Conservation (phyloP, 2,797 vertebrate species). For the Prionace glauca region DNA sequence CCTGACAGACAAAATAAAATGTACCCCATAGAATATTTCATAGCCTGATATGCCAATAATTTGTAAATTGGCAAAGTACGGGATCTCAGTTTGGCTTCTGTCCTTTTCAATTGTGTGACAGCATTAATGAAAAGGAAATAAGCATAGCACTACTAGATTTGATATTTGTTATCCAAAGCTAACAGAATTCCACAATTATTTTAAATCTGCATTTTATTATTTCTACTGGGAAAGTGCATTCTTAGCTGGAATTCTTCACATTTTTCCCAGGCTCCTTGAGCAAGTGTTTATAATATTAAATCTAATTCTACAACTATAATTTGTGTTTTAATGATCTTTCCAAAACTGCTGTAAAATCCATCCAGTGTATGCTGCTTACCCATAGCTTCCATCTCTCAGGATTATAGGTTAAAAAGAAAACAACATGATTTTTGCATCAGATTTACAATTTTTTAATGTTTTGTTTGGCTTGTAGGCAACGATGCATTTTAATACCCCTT, state of each 20-base stretch:
- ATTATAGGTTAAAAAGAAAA: background rate
- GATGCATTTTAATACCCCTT: background rate
- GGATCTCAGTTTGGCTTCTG: background rate
- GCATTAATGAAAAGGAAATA: background rate
- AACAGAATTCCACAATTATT: background rate
- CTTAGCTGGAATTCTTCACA: slow-evolving; percentile 61
- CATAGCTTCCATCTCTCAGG: background rate
- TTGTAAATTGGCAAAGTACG: background rate
- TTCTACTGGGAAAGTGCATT: slow-evolving; percentile 59
- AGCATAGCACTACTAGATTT: background rate
- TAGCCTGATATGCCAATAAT: background rate
- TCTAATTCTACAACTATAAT: background rate
- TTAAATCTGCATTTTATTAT: slow-evolving; percentile 40
- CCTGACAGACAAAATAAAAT: background rate
- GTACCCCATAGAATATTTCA: background rate
- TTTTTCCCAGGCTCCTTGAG: slow-evolving; percentile 61
- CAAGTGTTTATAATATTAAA: background rate
- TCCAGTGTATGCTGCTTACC: background rate
- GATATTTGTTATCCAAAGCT: background rate
- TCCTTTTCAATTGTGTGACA: background rate
- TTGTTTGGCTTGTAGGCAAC: background rate
- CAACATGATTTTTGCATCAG: background rate
- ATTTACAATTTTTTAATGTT: background rate
- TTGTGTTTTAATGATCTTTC: background rate
- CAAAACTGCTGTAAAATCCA: background rate